phyloP scores from a whole-genome alignment of 2,113 vertebrate genomes.

The Seriola aureovittata region DNA sequence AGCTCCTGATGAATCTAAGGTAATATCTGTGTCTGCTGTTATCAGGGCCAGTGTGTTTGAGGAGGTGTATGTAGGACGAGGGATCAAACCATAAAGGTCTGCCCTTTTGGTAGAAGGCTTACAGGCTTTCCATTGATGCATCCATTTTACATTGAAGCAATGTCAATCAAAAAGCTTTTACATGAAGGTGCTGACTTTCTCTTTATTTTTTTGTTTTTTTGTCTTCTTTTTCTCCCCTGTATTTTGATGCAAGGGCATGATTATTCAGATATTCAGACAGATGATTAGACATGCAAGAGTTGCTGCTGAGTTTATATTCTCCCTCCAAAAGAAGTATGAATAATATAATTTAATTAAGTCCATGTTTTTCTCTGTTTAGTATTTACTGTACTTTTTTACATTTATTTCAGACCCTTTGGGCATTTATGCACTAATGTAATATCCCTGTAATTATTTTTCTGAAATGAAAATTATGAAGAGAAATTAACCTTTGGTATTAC shows the following conservation, averaged over 20 bases:
- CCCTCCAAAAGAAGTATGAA: background rate
- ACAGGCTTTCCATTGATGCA: slow-evolving; percentile 17
- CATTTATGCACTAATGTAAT: slow-evolving; percentile 1
- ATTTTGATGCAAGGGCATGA: background rate
- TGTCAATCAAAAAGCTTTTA: slow-evolving; percentile 21
- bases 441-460: slow-evolving; percentile 22
- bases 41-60: slow-evolving; percentile 49
- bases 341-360: background rate
- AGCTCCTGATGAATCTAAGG: slow-evolving; percentile 54
- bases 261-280: background rate
- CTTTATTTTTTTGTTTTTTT: background rate
- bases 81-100: slow-evolving; percentile 45
- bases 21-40: slow-evolving; percentile 52
- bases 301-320: background rate
- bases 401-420: background rate
- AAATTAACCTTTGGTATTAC: slow-evolving; percentile 15
- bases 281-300: background rate
- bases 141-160: slow-evolving; percentile 23
- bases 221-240: background rate
- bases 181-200: background rate
- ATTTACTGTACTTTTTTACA: background rate
- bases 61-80: slow-evolving; percentile 23
- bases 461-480: slow-evolving; percentile 16
- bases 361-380: background rate
- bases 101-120: slow-evolving; percentile 25